Evolutionary conservation across 2,797 vertebrate genomes (phyloP).

Genomic region (Acipenser ruthenus): DNA sequence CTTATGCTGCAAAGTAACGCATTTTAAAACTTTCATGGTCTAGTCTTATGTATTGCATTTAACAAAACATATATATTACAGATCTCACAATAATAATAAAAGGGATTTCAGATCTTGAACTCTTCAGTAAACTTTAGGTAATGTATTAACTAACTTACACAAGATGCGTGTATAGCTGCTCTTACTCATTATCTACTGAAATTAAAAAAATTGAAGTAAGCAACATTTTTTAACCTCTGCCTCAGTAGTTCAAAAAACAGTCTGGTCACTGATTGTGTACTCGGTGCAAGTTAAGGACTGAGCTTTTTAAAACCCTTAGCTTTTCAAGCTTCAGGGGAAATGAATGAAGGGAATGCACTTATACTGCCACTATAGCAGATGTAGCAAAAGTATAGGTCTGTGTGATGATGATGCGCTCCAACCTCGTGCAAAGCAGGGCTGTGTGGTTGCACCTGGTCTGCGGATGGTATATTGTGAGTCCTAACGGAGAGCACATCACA

Average conservation of each 20-base stretch:
- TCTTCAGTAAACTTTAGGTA: constrained; percentile 10
- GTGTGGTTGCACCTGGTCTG: constrained; percentile 6
- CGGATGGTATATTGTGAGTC: constrained; percentile 20
- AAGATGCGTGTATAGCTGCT: neutral
- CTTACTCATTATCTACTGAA: neutral
- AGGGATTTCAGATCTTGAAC: neutral
- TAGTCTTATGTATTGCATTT: constrained; percentile 13
- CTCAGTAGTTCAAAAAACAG: too few relatives aligned
- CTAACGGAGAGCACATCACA: constrained; percentile 24
- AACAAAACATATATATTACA: neutral
- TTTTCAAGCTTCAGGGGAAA: neutral
- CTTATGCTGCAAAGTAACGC: too few relatives aligned
- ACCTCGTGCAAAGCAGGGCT: constrained; percentile 1
- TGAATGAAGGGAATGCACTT: constrained; percentile 18
- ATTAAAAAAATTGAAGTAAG: too few relatives aligned
- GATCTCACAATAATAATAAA: neutral
- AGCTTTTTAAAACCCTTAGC: too few relatives aligned
- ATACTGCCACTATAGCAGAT: constrained; percentile 29
- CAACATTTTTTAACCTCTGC: too few relatives aligned
- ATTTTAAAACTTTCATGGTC: too few relatives aligned
- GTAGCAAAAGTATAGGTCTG: constrained; percentile 43
- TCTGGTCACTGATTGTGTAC: too few relatives aligned
- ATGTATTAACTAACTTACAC: neutral
- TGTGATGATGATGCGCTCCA: neutral
- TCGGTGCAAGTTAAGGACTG: too few relatives aligned